Percentiles rank a stretch among this genome's conserved stretches.
Evolutionary conservation across 2,797 vertebrate species (phyloP).

Genomic region (Apogon hyalosoma): DNA sequence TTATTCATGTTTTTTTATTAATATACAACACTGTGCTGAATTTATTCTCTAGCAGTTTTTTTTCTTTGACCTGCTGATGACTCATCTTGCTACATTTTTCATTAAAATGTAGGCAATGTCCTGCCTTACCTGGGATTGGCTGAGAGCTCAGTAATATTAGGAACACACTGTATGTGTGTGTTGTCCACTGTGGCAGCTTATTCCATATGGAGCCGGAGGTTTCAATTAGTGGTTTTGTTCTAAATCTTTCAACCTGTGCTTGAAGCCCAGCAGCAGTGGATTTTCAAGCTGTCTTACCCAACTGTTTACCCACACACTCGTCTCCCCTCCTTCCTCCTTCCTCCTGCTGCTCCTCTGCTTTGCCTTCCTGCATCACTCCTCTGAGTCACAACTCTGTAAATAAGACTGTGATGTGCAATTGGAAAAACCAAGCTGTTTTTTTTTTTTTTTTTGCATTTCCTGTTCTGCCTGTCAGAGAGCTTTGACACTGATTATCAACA

Average conservation of each 20-base stretch:
- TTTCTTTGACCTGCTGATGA: slow-evolving; percentile 24
- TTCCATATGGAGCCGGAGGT: slow-evolving; percentile 24
- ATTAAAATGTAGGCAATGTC: slow-evolving; percentile 20
- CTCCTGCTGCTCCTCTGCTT: slow-evolving; percentile 22
- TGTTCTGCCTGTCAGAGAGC: background rate
- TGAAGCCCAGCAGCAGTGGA: slow-evolving; percentile 38
- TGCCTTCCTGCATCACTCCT: slow-evolving; percentile 49
- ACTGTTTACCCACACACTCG: slow-evolving; percentile 17
- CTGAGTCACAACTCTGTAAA: slow-evolving; percentile 68
- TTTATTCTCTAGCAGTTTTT: slow-evolving; percentile 8
- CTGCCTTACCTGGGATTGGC: slow-evolving; percentile 33
- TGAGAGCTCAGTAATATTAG: background rate
- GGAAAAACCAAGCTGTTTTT: slow-evolving; percentile 42
- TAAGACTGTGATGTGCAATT: slow-evolving; percentile 49
- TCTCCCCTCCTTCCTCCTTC: slow-evolving; percentile 1
- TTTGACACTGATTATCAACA: background rate
- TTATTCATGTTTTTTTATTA: slow-evolving; percentile 2
- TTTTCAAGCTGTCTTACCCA: slow-evolving; percentile 34
- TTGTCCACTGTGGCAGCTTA: background rate
- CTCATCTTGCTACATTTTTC: slow-evolving; percentile 33
- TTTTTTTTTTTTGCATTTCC: slow-evolving; percentile 1
- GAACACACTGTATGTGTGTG: slow-evolving; percentile 1
- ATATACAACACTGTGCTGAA: background rate
- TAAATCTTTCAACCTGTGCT: slow-evolving; percentile 9
- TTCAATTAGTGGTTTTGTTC: slow-evolving; percentile 38